Base-by-base conservation (phyloP, 1,140 invertebrate genomes). In the Drosophila jambulina region DNA sequence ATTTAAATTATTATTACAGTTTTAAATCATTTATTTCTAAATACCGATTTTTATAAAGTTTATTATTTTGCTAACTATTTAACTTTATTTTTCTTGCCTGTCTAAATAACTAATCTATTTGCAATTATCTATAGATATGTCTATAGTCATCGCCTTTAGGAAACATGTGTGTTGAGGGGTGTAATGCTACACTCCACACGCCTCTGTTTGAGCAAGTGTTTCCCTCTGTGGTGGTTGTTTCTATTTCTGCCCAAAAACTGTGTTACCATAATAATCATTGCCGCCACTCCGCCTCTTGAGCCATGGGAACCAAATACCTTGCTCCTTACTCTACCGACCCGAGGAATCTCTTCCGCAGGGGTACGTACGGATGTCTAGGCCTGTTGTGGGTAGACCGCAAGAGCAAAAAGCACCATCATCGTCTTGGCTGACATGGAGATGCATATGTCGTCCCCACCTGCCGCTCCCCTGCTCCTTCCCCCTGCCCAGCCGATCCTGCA, bases 251-350 rank as follows among this genome's bases (percentile, higher is more conserved):
- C 69, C 45, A 43, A 72, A 72, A 72, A 72, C 45, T 60, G 53
- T 72, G 45, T 71, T 71, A 71, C 69, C 69, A 72, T 72, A 72
- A 59, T 36, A 58, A 40, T 21, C 38, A 38, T 45, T 58, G 29
- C 40, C 51, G 34, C 21, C 42, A 27, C 27, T 17, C 4, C 27
- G 19, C 34, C n/a, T 4, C 7, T 23, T 9, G 32, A 27, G 67
- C 67, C 54, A 72, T 72, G 69, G 69, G 67, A 72, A 72, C 67
- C 67, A 71, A 72, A 71, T 71, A 34, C 69, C 46, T 72, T 17
- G 15, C n/a, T n/a, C 45, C 34, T 60, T 29, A 27, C 68, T 32
- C 68, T 21, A 38, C n/a, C 48, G 36, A 38, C 34, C 63, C 13
- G 25, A 17, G 54, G 53, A 72, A 51, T 72, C 53, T 45, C n/a